Percentiles rank a stretch among this genome's conserved stretches.
These are phyloP conservation scores for Boloria selene DNA, from an alignment of 2,888 invertebrate genomes.

Conservation along the genomic window DNA sequence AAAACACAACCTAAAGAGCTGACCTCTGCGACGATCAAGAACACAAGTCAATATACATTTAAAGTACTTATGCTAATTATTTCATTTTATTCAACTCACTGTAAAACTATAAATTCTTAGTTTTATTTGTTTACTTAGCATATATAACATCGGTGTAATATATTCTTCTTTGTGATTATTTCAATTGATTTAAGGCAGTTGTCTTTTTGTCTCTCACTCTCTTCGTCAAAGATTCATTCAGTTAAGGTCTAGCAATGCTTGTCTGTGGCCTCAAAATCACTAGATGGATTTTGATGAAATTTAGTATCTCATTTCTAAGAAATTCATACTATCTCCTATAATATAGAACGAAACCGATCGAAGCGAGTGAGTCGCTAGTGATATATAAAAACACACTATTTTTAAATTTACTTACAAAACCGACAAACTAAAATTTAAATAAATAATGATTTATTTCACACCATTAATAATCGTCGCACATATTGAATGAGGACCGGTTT, in stretches of 20 bases:
- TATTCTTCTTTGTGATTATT: no score
- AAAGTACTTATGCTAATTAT: not conserved
- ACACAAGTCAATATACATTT: slow-evolving; percentile 3
- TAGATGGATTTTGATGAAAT: no score
- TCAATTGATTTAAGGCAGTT: no score
- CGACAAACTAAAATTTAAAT: not conserved
- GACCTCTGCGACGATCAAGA: slow-evolving; percentile 11
- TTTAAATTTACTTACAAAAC: not conserved
- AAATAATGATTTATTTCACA: not conserved
- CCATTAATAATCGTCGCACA: not conserved
- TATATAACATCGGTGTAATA: not conserved
- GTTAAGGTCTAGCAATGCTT: no score
- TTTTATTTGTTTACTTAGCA: slow-evolving; percentile 4
- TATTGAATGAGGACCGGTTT: not conserved
- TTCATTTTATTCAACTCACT: not conserved
- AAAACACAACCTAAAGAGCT: slow-evolving; percentile 8
- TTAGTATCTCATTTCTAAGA: no score
- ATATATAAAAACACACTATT: no score
- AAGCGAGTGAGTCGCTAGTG: no score
- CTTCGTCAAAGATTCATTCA: no score
- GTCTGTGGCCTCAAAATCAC: no score
- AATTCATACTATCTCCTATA: no score
- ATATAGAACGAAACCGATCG: no score
- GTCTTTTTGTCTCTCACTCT: no score
- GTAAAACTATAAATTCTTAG: slow-evolving; percentile 12